Base-by-base conservation (phyloP, 2,113 vertebrate species). In the Pterocles orientalis region DNA sequence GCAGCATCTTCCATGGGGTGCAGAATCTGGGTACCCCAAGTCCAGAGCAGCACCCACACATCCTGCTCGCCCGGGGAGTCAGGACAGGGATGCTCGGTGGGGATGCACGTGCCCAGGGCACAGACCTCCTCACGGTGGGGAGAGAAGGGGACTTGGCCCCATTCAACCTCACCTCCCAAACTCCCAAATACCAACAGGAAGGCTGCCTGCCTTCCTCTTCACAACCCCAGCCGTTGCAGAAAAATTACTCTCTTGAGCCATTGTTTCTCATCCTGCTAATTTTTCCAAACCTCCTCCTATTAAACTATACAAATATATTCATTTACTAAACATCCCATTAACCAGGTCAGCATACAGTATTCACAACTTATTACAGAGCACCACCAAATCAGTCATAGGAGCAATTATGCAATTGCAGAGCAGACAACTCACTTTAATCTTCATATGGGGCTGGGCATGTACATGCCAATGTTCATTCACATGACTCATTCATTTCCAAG, bases 321-420 rank as follows among this genome's bases (percentile, higher is more conserved):
- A 85, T 85, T 94, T 79, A 94, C 91, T 96, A 97, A 97, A 96
- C 84, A 96, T 82, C 83, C 91, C 86, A 95, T 96, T 96, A 97
- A 94, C 88, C 92, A 94, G 92, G 94, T 89, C 95, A 94, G 86
- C 36, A 29, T 80, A 79, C 77, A 87, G 73, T 69, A 70, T 89
- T 94, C 96, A 94, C 84, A 91, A 72, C 95, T 94, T 94, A 92
- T 91, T 96, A 91, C 41, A 34, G 45, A 96, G 81, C 78, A 70
- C 81, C 73, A 92, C 54, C 92, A 69, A 82, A 95, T 96, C 90
- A 92, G 86, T 93, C 95, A 96, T 86, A 79, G 91, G 86, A 94
- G 91, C 90, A 95, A 95, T 94, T 91, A 94, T 47, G 65, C 88
- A 87, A 87, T 70, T 92, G 71, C 70, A 86, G 57, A 77, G 82